These are phyloP conservation scores for Antheraea pernyi DNA, from an alignment of 1,140 invertebrate species.

Conservation along the genomic window DNA sequence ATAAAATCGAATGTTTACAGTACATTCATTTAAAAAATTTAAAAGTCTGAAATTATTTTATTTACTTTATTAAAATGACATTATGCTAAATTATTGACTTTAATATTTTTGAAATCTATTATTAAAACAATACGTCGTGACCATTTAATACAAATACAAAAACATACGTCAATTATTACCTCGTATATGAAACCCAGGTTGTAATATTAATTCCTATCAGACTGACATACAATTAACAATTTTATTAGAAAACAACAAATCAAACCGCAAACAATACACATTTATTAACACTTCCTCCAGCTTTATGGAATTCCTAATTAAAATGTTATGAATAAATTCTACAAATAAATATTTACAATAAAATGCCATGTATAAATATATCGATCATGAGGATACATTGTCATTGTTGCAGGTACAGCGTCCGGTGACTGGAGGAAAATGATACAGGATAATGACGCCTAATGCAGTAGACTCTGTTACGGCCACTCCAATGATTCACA, in stretches of 20 bases:
- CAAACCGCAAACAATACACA: neutral
- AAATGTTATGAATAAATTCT: conserved; percentile 3
- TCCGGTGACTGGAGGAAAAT: conserved; percentile 40
- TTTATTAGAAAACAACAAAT: neutral
- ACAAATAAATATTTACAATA: conserved; percentile 5
- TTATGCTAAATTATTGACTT: too few species aligned
- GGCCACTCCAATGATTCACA: conserved; percentile 24
- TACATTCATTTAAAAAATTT: too few species aligned
- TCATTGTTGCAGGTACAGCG: conserved; percentile 6
- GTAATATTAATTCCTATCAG: too few species aligned
- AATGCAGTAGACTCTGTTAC: conserved; percentile 49
- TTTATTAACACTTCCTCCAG: conserved; percentile 11
- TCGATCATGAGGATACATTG: conserved; percentile 11
- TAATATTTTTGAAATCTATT: too few species aligned
- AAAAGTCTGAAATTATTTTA: too few species aligned
- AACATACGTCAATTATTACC: too few species aligned
- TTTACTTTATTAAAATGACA: too few species aligned
- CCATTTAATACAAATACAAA: too few species aligned
- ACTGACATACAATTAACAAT: neutral
- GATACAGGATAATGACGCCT: conserved; percentile 50
- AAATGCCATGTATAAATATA: neutral
- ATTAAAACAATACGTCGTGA: too few species aligned
- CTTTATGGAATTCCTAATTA: conserved; percentile 19
- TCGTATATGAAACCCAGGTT: too few species aligned
- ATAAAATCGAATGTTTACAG: too few species aligned